phyloP scores from a whole-genome alignment of 2,113 vertebrate genomes.

The Phoenicopterus ruber region DNA sequence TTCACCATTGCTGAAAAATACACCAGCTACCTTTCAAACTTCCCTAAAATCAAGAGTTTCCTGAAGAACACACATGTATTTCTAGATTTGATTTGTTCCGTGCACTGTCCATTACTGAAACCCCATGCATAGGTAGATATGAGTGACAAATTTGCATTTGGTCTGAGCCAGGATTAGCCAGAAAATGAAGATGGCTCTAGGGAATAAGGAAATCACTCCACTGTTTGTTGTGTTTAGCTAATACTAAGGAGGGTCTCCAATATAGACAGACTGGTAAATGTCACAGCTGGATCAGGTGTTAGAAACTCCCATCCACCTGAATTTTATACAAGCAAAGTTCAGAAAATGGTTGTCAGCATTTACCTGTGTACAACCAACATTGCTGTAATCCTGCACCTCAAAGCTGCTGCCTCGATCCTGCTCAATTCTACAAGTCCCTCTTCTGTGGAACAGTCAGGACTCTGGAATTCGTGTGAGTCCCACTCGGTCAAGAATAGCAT shows the following conservation, averaged over 20 bases:
- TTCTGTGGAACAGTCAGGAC: neutral
- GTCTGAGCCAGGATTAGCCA: neutral
- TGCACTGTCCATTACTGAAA: neutral
- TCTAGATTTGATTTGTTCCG: neutral
- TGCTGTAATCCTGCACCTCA: neutral
- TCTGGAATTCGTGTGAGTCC: neutral
- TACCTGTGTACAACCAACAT: neutral
- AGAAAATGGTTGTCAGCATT: neutral
- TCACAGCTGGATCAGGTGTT: neutral
- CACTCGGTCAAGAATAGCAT: neutral
- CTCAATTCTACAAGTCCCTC: neutral
- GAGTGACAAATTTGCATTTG: neutral
- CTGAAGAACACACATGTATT: neutral
- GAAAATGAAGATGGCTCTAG: neutral
- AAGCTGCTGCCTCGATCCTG: neutral
- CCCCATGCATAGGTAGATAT: neutral
- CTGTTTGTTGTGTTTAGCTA: neutral
- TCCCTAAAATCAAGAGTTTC: neutral
- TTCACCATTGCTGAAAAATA: neutral
- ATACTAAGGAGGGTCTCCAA: neutral
- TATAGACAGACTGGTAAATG: neutral
- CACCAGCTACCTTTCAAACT: neutral
- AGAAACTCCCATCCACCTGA: neutral
- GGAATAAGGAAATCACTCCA: neutral
- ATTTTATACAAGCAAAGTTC: neutral